Base-by-base conservation (phyloP, 2,113 vertebrate species). In the Trematocara nigrifrons region DNA sequence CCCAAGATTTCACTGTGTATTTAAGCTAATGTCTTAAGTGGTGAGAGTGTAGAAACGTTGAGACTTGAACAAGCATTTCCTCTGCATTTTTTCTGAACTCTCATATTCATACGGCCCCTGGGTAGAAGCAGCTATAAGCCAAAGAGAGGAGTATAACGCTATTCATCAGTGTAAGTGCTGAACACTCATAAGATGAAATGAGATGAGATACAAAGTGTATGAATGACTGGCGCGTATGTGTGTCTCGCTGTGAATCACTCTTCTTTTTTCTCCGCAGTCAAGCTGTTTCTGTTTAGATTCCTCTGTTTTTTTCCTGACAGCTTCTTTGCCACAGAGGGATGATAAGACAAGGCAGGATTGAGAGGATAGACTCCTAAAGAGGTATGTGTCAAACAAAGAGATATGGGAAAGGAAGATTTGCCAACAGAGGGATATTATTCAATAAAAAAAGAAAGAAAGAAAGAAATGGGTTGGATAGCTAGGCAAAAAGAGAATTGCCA, bases 321-420 rank as follows among this genome's bases (percentile, higher is more conserved):
- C 69, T 69, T 69, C 42, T 89, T 74, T 42, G 69, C 52, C 49
- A 33, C 51, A 26, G 54, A 86, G 16, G 69, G 20, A 64, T 59
- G 66, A 83, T 81, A 81, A 69, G 85, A 89, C 87, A 83, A 69
- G 40, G 52, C 61, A 33, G 59, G 78, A 87, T 51, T 81, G 85
- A 83, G 66, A 33, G 54, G 86, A 92, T 84, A 86, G 59, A 91
- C 85, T 80, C 54, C 47, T 85, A 56, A 88, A 86, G 86, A 86
- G 86, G 59, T 87, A 82, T 69, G 80, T 69, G 66, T 87, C 85
- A 90, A 87, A 89, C 40, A 83, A 86, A 86, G 80, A 86, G 40
- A 51, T 81, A 77, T 52, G 57, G 66, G 83, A 59, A 86, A 80
- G 52, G 10, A 29, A 84, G 71, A 82, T 79, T 45, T 89, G 77